A percentile compares a stretch with the other conserved stretches of the same genome.
Conservation (phyloP, 2,113 vertebrate species). For the Dolichallabes microphthalmus region DNA sequence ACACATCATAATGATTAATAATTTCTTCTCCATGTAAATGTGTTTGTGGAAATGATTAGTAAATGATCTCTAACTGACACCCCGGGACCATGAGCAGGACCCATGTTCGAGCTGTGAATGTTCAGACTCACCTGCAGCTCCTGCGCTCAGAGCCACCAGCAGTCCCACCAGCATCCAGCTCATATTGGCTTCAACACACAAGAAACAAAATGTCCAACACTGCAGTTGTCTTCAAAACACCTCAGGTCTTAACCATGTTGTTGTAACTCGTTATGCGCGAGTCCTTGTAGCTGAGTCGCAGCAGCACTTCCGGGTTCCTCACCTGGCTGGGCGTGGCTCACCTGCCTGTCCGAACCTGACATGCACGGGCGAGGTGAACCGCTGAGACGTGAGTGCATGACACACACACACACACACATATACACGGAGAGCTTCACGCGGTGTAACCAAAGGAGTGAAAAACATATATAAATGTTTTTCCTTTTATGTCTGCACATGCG, state of each 20-base stretch:
- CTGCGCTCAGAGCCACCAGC: slow-evolving; percentile 10
- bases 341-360: slow-evolving; percentile 69
- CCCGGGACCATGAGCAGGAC: neutral
- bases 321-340: slow-evolving; percentile 66
- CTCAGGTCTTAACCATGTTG: slow-evolving; percentile 3
- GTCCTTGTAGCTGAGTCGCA: slow-evolving; percentile 26
- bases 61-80: no score
- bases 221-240: neutral
- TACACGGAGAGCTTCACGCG: no score
- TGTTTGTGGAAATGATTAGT: no score
- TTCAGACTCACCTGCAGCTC: slow-evolving; percentile 27
- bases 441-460: no score
- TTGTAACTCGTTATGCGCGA: slow-evolving; percentile 23
- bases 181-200: slow-evolving; percentile 29
- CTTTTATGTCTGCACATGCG: no score
- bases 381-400: neutral
- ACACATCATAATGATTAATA: no score
- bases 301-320: slow-evolving; percentile 65
- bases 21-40: no score
- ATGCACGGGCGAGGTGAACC: neutral
- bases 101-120: neutral
- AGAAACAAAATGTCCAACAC: neutral
- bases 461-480: no score
- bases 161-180: neutral
- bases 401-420: neutral